Evolutionary conservation across 2,888 invertebrate genomes (phyloP).

Genomic region (Onthophagus sagittarius): DNA sequence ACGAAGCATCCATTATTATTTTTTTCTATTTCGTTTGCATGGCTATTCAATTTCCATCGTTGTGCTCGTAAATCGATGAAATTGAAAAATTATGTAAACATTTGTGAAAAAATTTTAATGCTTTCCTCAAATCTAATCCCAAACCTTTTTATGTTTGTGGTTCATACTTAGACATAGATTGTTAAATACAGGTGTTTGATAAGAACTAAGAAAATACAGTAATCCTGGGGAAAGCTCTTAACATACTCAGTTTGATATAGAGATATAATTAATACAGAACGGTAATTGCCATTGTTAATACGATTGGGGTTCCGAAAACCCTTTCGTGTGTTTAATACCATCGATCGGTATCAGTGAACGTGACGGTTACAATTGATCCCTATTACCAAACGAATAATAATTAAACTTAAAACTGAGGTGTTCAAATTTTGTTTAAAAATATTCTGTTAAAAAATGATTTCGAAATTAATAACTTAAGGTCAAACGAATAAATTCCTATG

Average conservation of each 20-base stretch:
- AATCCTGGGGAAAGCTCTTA: neutral
- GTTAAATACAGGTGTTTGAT: too few species aligned
- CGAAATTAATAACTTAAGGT: neutral
- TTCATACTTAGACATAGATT: too few species aligned
- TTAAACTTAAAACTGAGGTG: too few species aligned
- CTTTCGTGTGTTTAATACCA: neutral
- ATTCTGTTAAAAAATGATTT: neutral
- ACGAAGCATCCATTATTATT: neutral
- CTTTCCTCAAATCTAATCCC: too few species aligned
- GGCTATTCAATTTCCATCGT: neutral
- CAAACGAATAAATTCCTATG: neutral
- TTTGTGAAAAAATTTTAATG: too few species aligned
- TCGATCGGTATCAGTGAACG: neutral
- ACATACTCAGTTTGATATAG: neutral
- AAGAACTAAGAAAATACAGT: neutral
- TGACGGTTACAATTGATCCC: neutral
- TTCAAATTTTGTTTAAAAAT: too few species aligned
- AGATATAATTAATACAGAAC: neutral
- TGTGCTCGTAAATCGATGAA: too few species aligned
- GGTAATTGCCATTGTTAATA: neutral
- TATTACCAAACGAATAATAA: neutral
- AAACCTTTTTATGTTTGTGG: too few species aligned
- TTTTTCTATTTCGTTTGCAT: neutral
- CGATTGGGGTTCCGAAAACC: neutral
- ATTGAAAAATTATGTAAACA: too few species aligned